Percentiles rank a stretch among this genome's conserved stretches.
phyloP scores from a whole-genome alignment of 2,888 invertebrate genomes.

The Laspeyria flexula region DNA sequence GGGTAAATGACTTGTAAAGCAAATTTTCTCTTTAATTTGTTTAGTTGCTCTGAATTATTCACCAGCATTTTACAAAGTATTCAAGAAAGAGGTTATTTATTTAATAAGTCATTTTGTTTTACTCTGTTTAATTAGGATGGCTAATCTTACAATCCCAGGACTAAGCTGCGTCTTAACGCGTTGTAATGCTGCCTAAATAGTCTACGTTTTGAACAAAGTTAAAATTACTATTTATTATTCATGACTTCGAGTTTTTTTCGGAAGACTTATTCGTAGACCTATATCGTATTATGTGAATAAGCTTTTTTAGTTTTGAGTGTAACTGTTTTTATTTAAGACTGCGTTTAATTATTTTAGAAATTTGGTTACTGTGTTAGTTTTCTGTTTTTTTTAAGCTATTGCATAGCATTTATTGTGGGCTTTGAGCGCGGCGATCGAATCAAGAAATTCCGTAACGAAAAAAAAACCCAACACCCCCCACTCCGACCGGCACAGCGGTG shows the following conservation, averaged over 20 bases:
- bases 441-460: too few relatives aligned
- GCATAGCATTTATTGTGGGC: too few relatives aligned
- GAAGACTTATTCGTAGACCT: too few relatives aligned
- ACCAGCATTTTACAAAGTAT: constrained; percentile 16
- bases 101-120: constrained; percentile 22
- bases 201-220: neutral
- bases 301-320: too few relatives aligned
- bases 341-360: too few relatives aligned
- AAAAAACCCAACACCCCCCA: too few relatives aligned
- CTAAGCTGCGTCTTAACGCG: neutral
- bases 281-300: too few relatives aligned
- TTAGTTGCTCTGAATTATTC: constrained; percentile 36
- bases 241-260: neutral
- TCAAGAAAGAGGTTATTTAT: constrained; percentile 33
- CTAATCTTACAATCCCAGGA: constrained; percentile 22
- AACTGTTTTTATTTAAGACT: too few relatives aligned
- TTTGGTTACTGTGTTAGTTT: too few relatives aligned
- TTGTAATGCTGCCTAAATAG: neutral
- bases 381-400: too few relatives aligned
- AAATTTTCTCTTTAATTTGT: constrained; percentile 47
- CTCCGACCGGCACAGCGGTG: too few relatives aligned
- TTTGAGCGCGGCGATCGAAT: too few relatives aligned
- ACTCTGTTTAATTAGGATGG: constrained; percentile 32
- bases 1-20: constrained; percentile 47
- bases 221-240: constrained; percentile 3